Conservation (phyloP, 2,888 invertebrate genomes). For the Fissipunctia ypsillon region DNA sequence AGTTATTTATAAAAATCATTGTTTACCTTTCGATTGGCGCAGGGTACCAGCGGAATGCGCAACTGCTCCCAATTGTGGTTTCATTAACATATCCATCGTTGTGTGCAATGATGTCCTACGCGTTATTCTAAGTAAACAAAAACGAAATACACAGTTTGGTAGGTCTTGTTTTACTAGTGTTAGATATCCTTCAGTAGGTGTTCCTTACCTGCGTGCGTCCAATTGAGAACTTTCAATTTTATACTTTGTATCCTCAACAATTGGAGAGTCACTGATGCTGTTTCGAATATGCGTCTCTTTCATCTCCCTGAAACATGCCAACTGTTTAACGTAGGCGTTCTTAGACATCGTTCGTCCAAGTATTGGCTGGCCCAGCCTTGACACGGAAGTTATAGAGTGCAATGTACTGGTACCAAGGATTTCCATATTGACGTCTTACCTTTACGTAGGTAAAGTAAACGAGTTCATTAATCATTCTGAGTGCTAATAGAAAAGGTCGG, state of each 20-base stretch:
- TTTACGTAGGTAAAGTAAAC: conserved; percentile 50
- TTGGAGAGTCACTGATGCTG: conserved; percentile 72
- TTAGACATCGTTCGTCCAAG: conserved; percentile 24
- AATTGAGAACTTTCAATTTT: conserved; percentile 72
- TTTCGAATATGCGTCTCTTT: conserved; percentile 85
- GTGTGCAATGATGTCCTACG: conserved; percentile 85
- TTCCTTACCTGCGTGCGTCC: conserved; percentile 76
- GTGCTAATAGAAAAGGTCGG: conserved; percentile 47
- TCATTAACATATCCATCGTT: conserved; percentile 78
- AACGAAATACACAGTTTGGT: conserved; percentile 4
- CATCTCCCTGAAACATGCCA: conserved; percentile 81
- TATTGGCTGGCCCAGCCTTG: conserved; percentile 73
- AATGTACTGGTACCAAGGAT: conserved; percentile 71
- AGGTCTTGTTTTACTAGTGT: not conserved
- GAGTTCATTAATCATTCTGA: conserved; percentile 74
- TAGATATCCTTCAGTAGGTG: not conserved
- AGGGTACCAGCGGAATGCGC: conserved; percentile 87
- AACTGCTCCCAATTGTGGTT: conserved; percentile 75
- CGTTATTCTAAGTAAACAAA: conserved; percentile 70
- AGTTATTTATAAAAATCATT: not conserved
- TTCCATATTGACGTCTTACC: conserved; percentile 68
- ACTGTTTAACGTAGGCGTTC: conserved; percentile 24
- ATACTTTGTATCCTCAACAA: conserved; percentile 69
- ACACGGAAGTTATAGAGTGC: conserved; percentile 71
- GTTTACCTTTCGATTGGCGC: conserved; percentile 78